phyloP scores from a whole-genome alignment of 2,888 invertebrate genomes.

The Rotaria socialis region DNA sequence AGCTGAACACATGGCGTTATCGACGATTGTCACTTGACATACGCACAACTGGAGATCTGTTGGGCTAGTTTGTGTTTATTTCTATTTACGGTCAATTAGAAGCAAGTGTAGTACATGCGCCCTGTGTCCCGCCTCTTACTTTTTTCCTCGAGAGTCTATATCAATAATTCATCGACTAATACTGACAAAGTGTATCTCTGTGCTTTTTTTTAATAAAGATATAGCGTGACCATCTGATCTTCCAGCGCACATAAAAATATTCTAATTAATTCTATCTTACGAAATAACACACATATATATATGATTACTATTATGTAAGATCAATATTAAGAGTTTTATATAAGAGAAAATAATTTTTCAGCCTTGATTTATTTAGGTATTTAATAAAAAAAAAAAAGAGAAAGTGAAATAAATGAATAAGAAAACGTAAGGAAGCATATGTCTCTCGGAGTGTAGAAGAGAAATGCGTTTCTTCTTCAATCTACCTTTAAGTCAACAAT shows the following conservation, averaged over 20 bases:
- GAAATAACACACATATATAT: background rate
- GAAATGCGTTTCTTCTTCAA: background rate
- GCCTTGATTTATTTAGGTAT: background rate
- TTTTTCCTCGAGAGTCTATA: background rate
- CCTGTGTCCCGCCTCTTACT: background rate
- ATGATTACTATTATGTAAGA: no score
- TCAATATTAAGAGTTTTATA: background rate
- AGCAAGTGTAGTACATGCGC: background rate
- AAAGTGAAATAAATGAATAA: background rate
- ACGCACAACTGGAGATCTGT: no score
- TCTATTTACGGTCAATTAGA: conserved; percentile 4
- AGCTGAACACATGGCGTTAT: background rate
- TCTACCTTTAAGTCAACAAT: conserved; percentile 4
- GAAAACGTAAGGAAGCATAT: conserved; percentile 14
- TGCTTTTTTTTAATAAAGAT: background rate
- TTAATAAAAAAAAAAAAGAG: background rate
- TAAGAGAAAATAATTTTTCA: background rate
- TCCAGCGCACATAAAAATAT: background rate
- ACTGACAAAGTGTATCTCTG: background rate
- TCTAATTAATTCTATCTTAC: background rate
- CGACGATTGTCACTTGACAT: background rate
- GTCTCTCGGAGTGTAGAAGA: background rate
- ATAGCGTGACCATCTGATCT: background rate
- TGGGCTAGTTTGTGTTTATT: background rate
- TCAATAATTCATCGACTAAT: background rate